Evolutionary conservation across 2,888 invertebrate genomes (phyloP).

Genomic region (Zygaena filipendulae): DNA sequence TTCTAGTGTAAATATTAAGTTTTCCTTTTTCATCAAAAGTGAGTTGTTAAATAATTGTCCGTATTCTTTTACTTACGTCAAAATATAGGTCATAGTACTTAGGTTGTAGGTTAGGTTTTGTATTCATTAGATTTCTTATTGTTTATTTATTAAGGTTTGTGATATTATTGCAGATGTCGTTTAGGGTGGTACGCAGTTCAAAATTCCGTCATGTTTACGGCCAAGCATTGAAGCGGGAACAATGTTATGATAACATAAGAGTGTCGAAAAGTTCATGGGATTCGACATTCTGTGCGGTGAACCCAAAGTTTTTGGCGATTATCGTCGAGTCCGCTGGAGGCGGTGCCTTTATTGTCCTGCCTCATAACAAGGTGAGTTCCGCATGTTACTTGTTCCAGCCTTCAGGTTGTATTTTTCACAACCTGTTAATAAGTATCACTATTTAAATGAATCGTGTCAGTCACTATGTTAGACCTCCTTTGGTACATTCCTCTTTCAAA

Average conservation of each 20-base stretch:
- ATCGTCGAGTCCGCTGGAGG: conserved; percentile 97
- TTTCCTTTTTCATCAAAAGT: conserved; percentile 50
- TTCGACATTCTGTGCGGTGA: conserved; percentile 97
- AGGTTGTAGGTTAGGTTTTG: conserved; percentile 59
- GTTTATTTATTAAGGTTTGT: conserved; percentile 36
- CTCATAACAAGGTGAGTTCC: conserved; percentile 84
- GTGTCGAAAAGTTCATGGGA: conserved; percentile 99
- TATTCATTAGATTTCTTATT: conserved; percentile 28
- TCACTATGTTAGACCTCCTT: too few species aligned
- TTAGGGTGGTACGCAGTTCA: conserved; percentile 96
- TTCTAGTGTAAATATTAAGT: conserved; percentile 47
- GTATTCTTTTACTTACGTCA: conserved; percentile 41
- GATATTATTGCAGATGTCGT: conserved; percentile 85
- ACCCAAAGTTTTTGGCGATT: conserved; percentile 97
- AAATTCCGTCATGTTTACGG: conserved; percentile 98
- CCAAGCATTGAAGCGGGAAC: conserved; percentile 91
- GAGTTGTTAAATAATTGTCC: conserved; percentile 37
- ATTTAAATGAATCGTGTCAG: too few species aligned
- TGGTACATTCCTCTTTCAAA: too few species aligned
- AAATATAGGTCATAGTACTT: conserved; percentile 59
- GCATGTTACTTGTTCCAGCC: conserved; percentile 8
- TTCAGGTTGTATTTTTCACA: too few species aligned
- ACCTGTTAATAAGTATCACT: too few species aligned
- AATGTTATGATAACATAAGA: conserved; percentile 97
- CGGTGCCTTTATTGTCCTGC: conserved; percentile 94